A percentile compares a stretch with the other conserved stretches of the same genome.
Conservation (phyloP, 2,113 vertebrate genomes). For the Mesembrinibis cayennensis region DNA sequence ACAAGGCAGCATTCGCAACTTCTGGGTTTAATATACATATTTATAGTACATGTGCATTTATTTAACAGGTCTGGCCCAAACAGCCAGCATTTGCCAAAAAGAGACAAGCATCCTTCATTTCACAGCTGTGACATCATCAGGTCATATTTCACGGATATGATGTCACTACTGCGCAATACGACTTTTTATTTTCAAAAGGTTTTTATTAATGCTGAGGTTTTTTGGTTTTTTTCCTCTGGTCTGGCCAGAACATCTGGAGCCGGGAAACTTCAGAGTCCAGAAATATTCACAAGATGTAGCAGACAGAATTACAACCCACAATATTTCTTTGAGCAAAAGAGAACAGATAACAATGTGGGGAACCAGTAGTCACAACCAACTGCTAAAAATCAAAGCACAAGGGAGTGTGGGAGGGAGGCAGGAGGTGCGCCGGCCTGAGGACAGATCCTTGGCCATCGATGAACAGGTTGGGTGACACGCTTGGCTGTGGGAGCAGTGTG, state of each 20-base stretch:
- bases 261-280: constrained; percentile 56
- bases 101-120: constrained; percentile 51
- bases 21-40: constrained; percentile 40
- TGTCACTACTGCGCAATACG: constrained; percentile 68
- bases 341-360: constrained; percentile 41
- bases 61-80: constrained; percentile 61
- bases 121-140: constrained; percentile 68
- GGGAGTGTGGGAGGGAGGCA: background rate
- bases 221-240: constrained; percentile 22
- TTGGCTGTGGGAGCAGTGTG: background rate
- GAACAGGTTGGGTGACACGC: fast-evolving
- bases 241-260: constrained; percentile 70
- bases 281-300: constrained; percentile 54
- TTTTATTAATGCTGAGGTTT: constrained; percentile 66
- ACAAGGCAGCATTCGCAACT: background rate
- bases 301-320: constrained; percentile 48
- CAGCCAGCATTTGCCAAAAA: background rate
- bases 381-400: background rate
- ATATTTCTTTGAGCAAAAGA: constrained; percentile 18
- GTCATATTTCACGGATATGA: constrained; percentile 64
- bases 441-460: fast-evolving
- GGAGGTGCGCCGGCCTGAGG: background rate
- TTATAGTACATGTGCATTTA: constrained; percentile 38
- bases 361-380: constrained; percentile 28
- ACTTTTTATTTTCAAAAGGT: constrained; percentile 54